Evolutionary conservation across 2,888 invertebrate genomes (phyloP).

Genomic region (Drosophila limbata): DNA sequence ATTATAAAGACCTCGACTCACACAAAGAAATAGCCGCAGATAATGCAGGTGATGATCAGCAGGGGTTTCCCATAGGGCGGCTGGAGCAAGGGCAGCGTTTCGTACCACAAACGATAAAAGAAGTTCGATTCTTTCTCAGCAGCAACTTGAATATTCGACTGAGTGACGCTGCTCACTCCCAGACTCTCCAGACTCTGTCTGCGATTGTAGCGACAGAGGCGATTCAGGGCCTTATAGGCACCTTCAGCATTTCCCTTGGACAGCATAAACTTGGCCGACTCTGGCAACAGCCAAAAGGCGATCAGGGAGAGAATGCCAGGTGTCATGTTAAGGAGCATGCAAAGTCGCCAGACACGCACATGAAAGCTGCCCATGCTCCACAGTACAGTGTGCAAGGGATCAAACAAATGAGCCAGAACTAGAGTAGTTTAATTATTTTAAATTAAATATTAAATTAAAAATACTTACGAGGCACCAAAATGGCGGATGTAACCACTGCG

Average conservation of each 20-base stretch:
- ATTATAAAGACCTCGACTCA: slow-evolving; percentile 12
- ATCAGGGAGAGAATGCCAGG: slow-evolving; percentile 19
- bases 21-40: slow-evolving; percentile 26
- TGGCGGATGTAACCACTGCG: slow-evolving; percentile 1
- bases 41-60: not conserved
- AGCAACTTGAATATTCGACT: not conserved
- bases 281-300: slow-evolving; percentile 26
- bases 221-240: slow-evolving; percentile 40
- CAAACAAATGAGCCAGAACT: slow-evolving; percentile 18
- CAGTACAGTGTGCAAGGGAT: slow-evolving; percentile 2
- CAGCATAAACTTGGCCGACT: slow-evolving; percentile 49
- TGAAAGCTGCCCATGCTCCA: not conserved
- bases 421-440: not conserved
- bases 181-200: slow-evolving; percentile 23
- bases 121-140: not conserved
- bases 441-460: not conserved
- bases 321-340: slow-evolving; percentile 6
- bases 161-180: slow-evolving; percentile 29
- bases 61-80: slow-evolving; percentile 1
- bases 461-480: slow-evolving; percentile 43
- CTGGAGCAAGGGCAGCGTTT: slow-evolving; percentile 17
- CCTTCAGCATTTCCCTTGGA: not conserved
- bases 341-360: slow-evolving; percentile 41
- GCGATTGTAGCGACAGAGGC: slow-evolving; percentile 34
- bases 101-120: slow-evolving; percentile 7